These are phyloP conservation scores for Leguminivora glycinivorella DNA, from an alignment of 1,140 invertebrate species.

Conservation along the genomic window DNA sequence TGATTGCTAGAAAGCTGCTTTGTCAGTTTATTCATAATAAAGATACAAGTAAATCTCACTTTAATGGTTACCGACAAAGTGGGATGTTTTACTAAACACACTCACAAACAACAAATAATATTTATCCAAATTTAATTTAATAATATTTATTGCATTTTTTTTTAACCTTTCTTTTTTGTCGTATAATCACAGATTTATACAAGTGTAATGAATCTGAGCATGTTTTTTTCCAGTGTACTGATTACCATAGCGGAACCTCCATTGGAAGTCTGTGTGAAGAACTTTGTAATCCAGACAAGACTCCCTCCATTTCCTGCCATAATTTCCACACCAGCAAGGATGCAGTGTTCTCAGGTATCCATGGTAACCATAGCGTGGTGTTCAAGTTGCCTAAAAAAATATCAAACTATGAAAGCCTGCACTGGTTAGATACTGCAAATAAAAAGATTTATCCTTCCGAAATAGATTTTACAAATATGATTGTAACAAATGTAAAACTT, in stretches of 20 bases:
- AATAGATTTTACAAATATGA: constrained; percentile 76
- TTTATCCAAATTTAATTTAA: background rate
- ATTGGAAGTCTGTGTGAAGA: constrained; percentile 81
- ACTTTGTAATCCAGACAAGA: constrained; percentile 76
- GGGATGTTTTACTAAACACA: too few relatives aligned
- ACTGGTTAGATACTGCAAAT: constrained; percentile 76
- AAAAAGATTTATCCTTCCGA: constrained; percentile 77
- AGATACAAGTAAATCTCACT: too few relatives aligned
- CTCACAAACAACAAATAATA: too few relatives aligned
- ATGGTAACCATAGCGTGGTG: constrained; percentile 76
- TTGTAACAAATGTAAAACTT: constrained; percentile 73
- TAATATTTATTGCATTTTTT: too few relatives aligned
- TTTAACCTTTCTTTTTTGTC: too few relatives aligned
- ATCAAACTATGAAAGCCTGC: constrained; percentile 54
- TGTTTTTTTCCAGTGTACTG: constrained; percentile 77
- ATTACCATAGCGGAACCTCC: constrained; percentile 73
- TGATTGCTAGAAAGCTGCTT: too few relatives aligned
- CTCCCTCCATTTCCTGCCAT: constrained; percentile 80
- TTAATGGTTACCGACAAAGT: too few relatives aligned
- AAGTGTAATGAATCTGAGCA: background rate
- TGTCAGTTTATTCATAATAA: too few relatives aligned
- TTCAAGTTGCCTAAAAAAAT: constrained; percentile 78
- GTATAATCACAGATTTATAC: background rate
- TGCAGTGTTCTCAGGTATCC: constrained; percentile 80
- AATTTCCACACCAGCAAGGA: constrained; percentile 80